Base-by-base conservation (phyloP, 2,797 vertebrate genomes). In the Rhinoraja longicauda region DNA sequence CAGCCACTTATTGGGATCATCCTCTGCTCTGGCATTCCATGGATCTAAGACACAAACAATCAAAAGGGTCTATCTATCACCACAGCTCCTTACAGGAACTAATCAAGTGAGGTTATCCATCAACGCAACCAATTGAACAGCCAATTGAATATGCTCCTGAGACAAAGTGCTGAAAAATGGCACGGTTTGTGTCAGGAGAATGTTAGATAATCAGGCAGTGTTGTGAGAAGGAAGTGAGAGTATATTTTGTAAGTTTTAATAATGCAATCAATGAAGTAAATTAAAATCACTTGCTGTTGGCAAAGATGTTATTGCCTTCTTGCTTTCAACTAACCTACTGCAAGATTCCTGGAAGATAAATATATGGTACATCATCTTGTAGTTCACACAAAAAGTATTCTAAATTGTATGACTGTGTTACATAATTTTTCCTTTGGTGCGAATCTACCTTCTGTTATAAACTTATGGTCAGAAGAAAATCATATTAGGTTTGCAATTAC, bases 121-220 rank as follows among this genome's bases (percentile, higher is more conserved):
- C 90, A 92, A 15, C 90, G 92, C 39, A 29, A n/a, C 10, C 90
- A 75, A 73, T 29, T 39, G 67, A 92, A 92, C 62, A 73, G 39
- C 36, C 70, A 92, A 75, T 92, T 13, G 24, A 75, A 29, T 75
- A 53, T 53, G 70, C 72, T 92, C 67, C 45, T 57, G 70, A 19
- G 36, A 70, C 90, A 29, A 75, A 92, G 90, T 92, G 90, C 70
- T 92, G 70, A 92, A 92, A 92, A 92, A 8, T 24, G 53, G 90
- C 90, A n/a, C 29, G 90, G 26, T 13, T 62, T n/a, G 13, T 57
- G 90, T 53, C 39, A 53, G 29, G 45, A 75, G 70, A 92, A 45
- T 75, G 8, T 53, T 29, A 15, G 36, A 75, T 75, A 92, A 29
- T 92, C 24, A 17, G 70, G 32, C 36, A 8, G 70, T 6, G 26